phyloP scores from a whole-genome alignment of 2,113 vertebrate genomes.

The Bombycilla garrulus region DNA sequence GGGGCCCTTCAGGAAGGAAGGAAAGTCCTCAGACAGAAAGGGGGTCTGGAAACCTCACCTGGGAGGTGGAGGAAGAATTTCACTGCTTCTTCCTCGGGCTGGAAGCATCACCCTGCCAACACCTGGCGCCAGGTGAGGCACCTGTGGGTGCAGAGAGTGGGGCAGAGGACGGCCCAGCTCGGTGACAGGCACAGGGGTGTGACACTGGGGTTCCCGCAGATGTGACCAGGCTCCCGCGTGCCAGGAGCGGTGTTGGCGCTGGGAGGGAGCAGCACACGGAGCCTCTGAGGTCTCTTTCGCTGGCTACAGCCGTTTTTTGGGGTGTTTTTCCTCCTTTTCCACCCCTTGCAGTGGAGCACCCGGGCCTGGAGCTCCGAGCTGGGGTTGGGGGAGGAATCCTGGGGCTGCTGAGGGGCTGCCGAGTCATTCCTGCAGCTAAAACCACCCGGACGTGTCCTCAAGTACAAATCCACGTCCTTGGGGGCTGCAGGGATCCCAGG shows the following conservation, averaged over 20 bases:
- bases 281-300: neutral
- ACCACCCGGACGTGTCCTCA: neutral
- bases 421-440: neutral
- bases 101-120: rapidly evolving
- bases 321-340: neutral
- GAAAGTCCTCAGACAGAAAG: neutral
- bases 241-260: rapidly evolving
- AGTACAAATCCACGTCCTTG: neutral
- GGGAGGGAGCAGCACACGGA: neutral
- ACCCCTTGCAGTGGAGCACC: neutral
- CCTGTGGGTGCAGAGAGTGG: rapidly evolving
- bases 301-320: neutral
- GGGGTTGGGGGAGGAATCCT: rapidly evolving
- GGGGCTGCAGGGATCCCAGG: neutral
- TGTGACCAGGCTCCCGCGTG: neutral
- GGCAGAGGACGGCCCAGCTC: neutral
- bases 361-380: neutral
- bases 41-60: neutral
- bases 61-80: neutral
- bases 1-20: neutral
- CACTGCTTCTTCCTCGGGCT: rapidly evolving
- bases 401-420: too few relatives aligned
- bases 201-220: rapidly evolving
- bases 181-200: rapidly evolving
- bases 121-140: neutral